phyloP scores from a whole-genome alignment of 2,797 vertebrate genomes.

The Galagoides demidoff region DNA sequence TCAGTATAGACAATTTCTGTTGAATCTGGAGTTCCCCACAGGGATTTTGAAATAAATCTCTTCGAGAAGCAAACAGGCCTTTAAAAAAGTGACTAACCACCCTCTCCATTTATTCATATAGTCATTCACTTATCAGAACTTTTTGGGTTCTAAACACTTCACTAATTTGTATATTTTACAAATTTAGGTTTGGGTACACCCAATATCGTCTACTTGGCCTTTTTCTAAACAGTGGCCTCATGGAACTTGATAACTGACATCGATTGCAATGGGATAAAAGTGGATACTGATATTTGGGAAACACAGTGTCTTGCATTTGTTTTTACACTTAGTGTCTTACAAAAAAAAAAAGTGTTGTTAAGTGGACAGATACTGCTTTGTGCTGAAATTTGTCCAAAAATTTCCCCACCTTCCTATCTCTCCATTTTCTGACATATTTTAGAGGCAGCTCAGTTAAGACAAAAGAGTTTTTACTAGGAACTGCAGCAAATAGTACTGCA shows the following conservation, averaged over 20 bases:
- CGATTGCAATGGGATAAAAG: background rate
- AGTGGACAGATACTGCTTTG: background rate
- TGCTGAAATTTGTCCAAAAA: background rate
- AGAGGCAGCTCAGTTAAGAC: background rate
- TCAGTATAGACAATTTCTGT: background rate
- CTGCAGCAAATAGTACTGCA: background rate
- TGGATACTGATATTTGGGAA: background rate
- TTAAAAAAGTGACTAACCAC: background rate
- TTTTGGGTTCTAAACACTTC: background rate
- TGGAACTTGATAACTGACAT: background rate
- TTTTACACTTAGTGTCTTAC: background rate
- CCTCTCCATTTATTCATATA: background rate
- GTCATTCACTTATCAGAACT: background rate
- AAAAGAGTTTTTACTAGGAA: background rate
- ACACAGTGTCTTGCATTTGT: background rate
- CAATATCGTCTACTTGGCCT: background rate
- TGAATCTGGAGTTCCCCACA: background rate
- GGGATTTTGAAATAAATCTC: constrained; percentile 47
- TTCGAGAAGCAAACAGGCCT: background rate
- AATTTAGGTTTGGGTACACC: background rate
- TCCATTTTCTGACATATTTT: constrained; percentile 1
- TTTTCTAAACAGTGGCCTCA: background rate
- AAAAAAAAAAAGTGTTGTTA: background rate
- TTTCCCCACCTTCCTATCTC: background rate
- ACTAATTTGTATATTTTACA: background rate